These are phyloP conservation scores for Poeciliopsis occidentalis DNA, from an alignment of 2,113 vertebrate species.

Conservation along the genomic window DNA sequence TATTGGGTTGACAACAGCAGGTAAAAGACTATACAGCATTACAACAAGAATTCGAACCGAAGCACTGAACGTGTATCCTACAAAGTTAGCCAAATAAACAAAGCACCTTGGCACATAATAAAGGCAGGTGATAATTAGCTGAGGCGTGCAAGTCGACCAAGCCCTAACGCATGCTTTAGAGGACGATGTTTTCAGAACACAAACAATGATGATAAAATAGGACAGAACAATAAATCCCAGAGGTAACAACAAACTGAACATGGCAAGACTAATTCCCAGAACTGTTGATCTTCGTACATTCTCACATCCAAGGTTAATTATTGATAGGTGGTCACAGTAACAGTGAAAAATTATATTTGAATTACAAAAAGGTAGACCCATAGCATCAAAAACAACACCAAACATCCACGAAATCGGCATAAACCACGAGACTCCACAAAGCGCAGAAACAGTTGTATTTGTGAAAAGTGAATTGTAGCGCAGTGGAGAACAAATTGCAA, in stretches of 20 bases:
- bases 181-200: constrained; percentile 52
- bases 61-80: constrained; percentile 43
- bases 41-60: constrained; percentile 45
- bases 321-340: constrained; percentile 64
- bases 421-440: constrained; percentile 62
- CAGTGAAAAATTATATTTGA: constrained; percentile 65
- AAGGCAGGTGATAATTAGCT: constrained; percentile 65
- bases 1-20: constrained; percentile 67
- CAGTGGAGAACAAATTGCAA: constrained; percentile 62
- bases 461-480: constrained; percentile 59
- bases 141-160: constrained; percentile 69
- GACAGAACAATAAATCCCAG: constrained; percentile 65
- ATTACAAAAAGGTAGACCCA: constrained; percentile 57
- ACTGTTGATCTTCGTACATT: background rate
- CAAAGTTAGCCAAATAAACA: constrained; percentile 56
- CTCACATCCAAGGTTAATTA: constrained; percentile 52
- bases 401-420: constrained; percentile 33
- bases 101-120: constrained; percentile 70
- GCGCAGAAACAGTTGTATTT: constrained; percentile 37
- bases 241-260: constrained; percentile 61
- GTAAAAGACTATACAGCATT: constrained; percentile 70
- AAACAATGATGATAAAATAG: constrained; percentile 58
- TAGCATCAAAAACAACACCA: constrained; percentile 14
- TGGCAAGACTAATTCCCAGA: constrained; percentile 28
- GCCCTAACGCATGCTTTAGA: constrained; percentile 34